Base-by-base conservation (phyloP, 2,888 invertebrate species). In the Tinea trinotella region DNA sequence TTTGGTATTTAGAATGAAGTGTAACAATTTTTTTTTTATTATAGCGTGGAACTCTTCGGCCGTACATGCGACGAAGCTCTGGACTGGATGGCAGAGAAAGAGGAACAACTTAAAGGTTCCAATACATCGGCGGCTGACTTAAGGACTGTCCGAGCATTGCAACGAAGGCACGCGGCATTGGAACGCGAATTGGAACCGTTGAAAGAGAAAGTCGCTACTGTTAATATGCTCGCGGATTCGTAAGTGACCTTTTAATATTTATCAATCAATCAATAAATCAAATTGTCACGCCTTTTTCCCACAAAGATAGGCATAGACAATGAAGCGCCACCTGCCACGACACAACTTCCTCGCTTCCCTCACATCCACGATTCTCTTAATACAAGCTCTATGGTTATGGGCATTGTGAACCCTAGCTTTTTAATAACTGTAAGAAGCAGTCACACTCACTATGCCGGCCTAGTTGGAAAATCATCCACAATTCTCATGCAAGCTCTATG, bases 61-160 rank as follows among this genome's bases (percentile, higher is more conserved):
- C 93, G 97, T 54, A 96, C 96, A 0, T 99, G 98, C 75, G 97
- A 97, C 69, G 99, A 99, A 72, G 96, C 98, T 0, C 91, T 93
- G 60, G 97, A 97, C 69, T 99, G 99, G 98, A 98, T 99, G 94
- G 88, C 91, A 54, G 98, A 98, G 80, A 99, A 99, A 79, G 95
- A 96, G 87, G 91, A 92, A 57, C 96, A 97, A 71, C 75, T 98
- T 56, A 96, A 95, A 46, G 91, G 90, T 0, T 91, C 91, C 30
- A 92, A 90, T 0, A 88, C 92, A 58, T 73, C 92, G 1, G 96
- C 95, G 0, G 91, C 93, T 2, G 98, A 98, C 79, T 87, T 98
- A 40, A 92, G 96, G 64, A 96, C 97, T 0, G 97, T 97, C 0
- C 92, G 95, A 64, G 96, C 97, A 0, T 74, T 98, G 60, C 97